Conservation (phyloP, 2,888 invertebrate species). For the Lampropteryx suffumata region DNA sequence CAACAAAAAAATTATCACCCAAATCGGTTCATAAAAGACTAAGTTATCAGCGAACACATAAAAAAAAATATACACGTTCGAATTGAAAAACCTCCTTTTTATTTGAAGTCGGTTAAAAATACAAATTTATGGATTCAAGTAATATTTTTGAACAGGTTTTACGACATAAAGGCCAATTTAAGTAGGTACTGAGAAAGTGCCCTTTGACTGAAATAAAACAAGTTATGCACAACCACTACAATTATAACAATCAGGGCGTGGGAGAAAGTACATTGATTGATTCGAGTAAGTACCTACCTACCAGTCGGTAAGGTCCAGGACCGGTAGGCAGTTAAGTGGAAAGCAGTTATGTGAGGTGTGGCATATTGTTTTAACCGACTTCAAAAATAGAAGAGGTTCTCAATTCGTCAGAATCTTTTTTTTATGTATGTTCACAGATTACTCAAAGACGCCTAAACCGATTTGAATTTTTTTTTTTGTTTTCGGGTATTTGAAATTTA, state of each 20-base stretch:
- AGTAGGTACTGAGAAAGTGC: slow-evolving; percentile 9
- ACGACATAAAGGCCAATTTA: slow-evolving; percentile 2
- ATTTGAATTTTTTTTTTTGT: too few relatives aligned
- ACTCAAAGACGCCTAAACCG: too few relatives aligned
- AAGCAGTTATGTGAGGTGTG: slow-evolving; percentile 18
- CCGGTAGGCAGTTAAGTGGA: slow-evolving; percentile 9
- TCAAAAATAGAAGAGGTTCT: too few relatives aligned
- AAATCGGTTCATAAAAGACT: too few relatives aligned
- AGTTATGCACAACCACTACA: slow-evolving; percentile 6
- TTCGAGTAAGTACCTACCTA: too few relatives aligned
- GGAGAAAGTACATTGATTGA: slow-evolving; percentile 24
- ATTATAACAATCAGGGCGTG: slow-evolving; percentile 19
- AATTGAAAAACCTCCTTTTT: too few relatives aligned
- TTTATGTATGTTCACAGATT: neutral
- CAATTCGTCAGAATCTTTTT: too few relatives aligned
- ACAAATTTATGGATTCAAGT: neutral
- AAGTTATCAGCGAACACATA: too few relatives aligned
- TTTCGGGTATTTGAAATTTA: too few relatives aligned
- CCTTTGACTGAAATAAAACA: slow-evolving; percentile 19
- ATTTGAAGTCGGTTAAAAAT: too few relatives aligned
- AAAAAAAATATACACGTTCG: too few relatives aligned
- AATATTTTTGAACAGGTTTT: neutral
- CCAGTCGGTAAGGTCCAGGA: slow-evolving; percentile 11
- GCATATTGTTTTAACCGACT: slow-evolving; percentile 13
- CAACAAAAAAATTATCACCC: too few relatives aligned